Evolutionary conservation across 92 coral and sea anemone species (phyloP), one percentile per base, ranked within the genome.

Genomic region (Zoanthus gigantus): DNA sequence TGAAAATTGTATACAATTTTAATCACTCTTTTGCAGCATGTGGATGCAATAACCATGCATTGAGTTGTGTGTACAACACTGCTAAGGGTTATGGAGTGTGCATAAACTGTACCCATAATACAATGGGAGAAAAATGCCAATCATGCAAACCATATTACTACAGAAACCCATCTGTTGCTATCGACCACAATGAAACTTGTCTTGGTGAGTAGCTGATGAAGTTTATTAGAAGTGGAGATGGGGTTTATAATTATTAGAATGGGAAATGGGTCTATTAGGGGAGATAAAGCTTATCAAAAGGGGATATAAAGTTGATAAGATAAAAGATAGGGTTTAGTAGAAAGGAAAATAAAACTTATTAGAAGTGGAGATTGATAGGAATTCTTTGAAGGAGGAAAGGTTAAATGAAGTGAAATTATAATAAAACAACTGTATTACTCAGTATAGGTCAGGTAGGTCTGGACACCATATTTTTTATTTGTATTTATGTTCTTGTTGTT

Each of bases 31-130:
- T 13, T 18, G 1, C 83, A 97, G 99, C 89, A 2, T 97, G 99
- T 82, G 92, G 93, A 29, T 97, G 99, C 78, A 91, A 93, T 80
- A 95, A 91, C 63, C 99, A 97, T 90, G 69, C 99, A 2, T 85
- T 75, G 3, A 90, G 94, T 73, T 97, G 99, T 80, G 74, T 86
- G 18, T 97, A 86, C 63, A 82, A 92, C 73, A 83, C 83, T 30
- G 86, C 88, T 68, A 94, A 91, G 80, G 92, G 93, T 47, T 91
- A 92, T 92, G 99, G 99, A 58, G 93, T 95, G 3, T 97, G 99
- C 63, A 79, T 87, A 71, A 91, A 94, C 89, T 97, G 99, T 81
- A 83, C 91, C 66, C 93, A 90, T 71, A 93, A 93, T 90, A 95
- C 99, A 54, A 79, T 88, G 45, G 98, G 99, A 60, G 98, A 95